Evolutionary conservation across 2,797 vertebrate genomes (phyloP), one percentile per base, ranked within the genome.

Genomic region (Steatocranus sp.): DNA sequence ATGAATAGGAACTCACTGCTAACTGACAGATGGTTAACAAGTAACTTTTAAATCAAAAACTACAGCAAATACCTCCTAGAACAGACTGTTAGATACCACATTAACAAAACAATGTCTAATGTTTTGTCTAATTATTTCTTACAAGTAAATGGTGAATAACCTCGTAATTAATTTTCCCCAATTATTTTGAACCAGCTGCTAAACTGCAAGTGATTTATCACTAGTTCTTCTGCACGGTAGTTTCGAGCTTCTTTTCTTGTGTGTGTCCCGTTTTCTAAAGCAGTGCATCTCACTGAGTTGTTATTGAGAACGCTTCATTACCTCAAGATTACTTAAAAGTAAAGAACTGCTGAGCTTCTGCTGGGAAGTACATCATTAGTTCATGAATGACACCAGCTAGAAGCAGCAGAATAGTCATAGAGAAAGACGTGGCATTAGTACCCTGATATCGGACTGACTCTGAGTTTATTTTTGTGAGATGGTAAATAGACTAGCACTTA

Each of bases 101-200:
- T 56, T 80, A 86, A 82, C 82, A 81, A 83, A 83, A 8, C 68
- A 51, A 54, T 23, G 49, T 46, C 49, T 79, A 51, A 41, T 80
- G 18, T 61, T 61, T 61, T 61, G 11, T 61, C 11, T 61, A 36
- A 82, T 76, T 54, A 51, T 17, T 68, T 78, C 46, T 79, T 77
- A 83, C 79, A 83, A 41, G 63, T 53, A 76, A 68, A 56, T 32
- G 18, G 54, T 56, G 32, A 82, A 76, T 54, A 81, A 49, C 81
- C 79, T 81, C 11, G 23, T 32, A 51, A 79, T 83, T 46, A 76
- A 73, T 70, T 68, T 76, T 51, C 18, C 48, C 32, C 54, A 66
- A 81, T 88, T 78, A 78, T 74, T 87, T 11, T 11, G 50, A 87
- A 87, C 78, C 51, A 80, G 78, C 51, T 32, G 82, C 75, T 87